Conservation (phyloP, 1,140 invertebrate species). For the Papilio glaucus region DNA sequence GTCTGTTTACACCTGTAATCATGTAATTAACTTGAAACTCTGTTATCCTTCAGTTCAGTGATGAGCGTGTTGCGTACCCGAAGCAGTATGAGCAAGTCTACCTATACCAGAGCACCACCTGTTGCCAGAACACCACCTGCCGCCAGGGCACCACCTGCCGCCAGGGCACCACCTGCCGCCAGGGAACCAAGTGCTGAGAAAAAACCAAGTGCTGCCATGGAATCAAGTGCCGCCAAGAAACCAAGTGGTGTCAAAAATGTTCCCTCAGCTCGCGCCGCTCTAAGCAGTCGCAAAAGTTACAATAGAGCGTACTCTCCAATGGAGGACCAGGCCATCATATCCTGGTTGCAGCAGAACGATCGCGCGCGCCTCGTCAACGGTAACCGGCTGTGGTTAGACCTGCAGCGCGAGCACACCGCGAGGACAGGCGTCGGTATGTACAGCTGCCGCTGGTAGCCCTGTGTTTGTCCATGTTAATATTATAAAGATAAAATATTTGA, state of each 20-base stretch:
- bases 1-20: no score
- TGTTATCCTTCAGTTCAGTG: not conserved
- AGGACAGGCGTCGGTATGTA: slow-evolving; percentile 49
- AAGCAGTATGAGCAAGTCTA: no score
- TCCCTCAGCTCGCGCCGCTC: no score
- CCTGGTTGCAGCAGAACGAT: slow-evolving; percentile 45
- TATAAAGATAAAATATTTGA: no score
- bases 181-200: no score
- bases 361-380: slow-evolving; percentile 61
- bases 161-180: no score
- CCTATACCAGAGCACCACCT: not conserved
- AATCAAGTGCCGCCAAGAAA: no score
- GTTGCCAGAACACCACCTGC: not conserved
- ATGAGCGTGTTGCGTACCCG: not conserved
- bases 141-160: not conserved
- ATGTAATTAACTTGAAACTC: no score
- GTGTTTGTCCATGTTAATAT: not conserved
- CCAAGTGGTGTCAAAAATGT: no score
- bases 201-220: no score
- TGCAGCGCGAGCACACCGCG: slow-evolving; percentile 43
- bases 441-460: no score
- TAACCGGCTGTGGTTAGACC: slow-evolving; percentile 60
- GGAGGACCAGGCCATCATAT: slow-evolving; percentile 65
- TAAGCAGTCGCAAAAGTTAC: no score
- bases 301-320: slow-evolving; percentile 54